phyloP scores from a whole-genome alignment of 2,888 invertebrate genomes.

The Tipula vernalis region DNA sequence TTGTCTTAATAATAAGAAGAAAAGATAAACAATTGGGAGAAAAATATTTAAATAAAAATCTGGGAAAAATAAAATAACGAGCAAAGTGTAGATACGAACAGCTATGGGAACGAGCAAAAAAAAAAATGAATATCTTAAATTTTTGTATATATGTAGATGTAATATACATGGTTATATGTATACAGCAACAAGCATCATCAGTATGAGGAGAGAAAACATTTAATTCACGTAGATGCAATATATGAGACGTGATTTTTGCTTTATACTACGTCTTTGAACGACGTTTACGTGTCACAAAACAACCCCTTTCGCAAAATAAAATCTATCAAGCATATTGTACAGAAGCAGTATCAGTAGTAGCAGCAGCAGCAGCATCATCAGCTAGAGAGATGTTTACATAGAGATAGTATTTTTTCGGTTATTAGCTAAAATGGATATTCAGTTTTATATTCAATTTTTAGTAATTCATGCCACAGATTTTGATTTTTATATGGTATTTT shows the following conservation, averaged over 20 bases:
- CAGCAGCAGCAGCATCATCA: neutral
- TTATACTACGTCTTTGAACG: slow-evolving; percentile 14
- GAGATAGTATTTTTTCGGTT: neutral
- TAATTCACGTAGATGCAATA: slow-evolving; percentile 16
- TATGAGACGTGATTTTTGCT: slow-evolving; percentile 14
- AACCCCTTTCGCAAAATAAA: neutral
- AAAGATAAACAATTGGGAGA: neutral
- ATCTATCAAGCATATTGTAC: neutral
- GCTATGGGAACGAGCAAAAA: neutral
- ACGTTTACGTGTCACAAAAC: slow-evolving; percentile 12
- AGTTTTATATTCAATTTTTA: neutral
- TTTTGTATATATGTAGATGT: neutral
- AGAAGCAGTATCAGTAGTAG: neutral
- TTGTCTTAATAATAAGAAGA: neutral
- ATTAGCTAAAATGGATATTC: neutral
- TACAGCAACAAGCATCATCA: slow-evolving; percentile 13
- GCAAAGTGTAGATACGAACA: neutral
- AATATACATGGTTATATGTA: neutral
- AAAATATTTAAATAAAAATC: neutral
- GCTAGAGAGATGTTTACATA: neutral
- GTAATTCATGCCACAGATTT: neutral
- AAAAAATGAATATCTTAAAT: neutral
- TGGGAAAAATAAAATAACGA: neutral
- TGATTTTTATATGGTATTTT: neutral
- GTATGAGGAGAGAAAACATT: slow-evolving; percentile 11